A percentile compares a stretch with the other conserved stretches of the same genome.
phyloP scores from a whole-genome alignment of 2,113 vertebrate species.

The Pterocles burchelli region DNA sequence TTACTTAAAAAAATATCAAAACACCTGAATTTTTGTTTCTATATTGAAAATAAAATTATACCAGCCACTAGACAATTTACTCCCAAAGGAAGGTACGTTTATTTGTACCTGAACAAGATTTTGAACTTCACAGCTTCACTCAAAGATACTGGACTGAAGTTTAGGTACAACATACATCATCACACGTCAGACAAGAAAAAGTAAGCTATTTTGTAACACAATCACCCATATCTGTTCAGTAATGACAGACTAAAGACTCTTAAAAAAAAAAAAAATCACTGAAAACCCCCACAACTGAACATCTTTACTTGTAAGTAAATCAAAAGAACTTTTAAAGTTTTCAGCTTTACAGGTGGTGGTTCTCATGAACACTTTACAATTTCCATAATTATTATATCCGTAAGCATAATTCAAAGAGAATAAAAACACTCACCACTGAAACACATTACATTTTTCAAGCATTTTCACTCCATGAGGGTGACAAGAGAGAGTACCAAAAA shows the following conservation, averaged over 20 bases:
- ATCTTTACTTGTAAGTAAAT: not conserved
- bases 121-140: not conserved
- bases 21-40: not conserved
- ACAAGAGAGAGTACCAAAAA: constrained; percentile 95
- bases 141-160: not conserved
- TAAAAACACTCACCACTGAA: constrained; percentile 88
- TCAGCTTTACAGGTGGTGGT: not conserved
- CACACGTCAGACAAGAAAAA: not conserved
- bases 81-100: not conserved
- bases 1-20: not conserved
- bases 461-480: constrained; percentile 95
- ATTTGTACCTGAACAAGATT: not conserved
- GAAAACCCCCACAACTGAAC: not conserved
- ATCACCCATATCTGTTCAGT: not conserved
- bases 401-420: not conserved
- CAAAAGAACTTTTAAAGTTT: not conserved
- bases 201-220: not conserved
- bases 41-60: not conserved
- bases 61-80: not conserved
- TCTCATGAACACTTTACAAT: not conserved
- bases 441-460: constrained; percentile 97
- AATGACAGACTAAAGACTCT: not conserved
- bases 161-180: not conserved
- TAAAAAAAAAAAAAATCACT: not conserved
- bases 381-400: not conserved